Conservation (phyloP, 1,140 invertebrate species). For the Stegodyphus mimosarum region DNA sequence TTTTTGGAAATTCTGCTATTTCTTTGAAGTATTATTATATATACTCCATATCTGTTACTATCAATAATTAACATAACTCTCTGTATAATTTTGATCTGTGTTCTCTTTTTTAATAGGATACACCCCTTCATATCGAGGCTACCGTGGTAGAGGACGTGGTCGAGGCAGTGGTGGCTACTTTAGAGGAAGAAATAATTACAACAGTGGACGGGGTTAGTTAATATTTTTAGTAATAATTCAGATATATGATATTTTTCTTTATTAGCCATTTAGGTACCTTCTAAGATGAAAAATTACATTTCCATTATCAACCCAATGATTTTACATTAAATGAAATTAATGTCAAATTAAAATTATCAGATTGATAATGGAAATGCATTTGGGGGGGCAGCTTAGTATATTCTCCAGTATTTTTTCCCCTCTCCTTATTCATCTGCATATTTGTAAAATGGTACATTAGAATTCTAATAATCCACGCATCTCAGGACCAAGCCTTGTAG, state of each 20-base stretch:
- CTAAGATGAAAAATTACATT: not conserved
- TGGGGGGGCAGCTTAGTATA: not conserved
- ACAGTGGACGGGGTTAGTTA: conserved; percentile 42
- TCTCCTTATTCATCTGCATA: too few relatives aligned
- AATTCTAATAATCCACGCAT: too few relatives aligned
- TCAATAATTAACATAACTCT: too few relatives aligned
- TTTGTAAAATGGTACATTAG: too few relatives aligned
- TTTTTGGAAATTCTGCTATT: too few relatives aligned
- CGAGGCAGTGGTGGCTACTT: conserved; percentile 39
- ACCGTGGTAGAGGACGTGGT: conserved; percentile 43
- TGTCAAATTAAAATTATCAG: not conserved
- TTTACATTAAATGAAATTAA: not conserved
- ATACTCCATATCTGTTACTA: too few relatives aligned
- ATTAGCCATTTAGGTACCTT: too few relatives aligned
- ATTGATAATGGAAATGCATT: not conserved
- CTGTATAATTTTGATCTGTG: not conserved
- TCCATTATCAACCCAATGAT: not conserved
- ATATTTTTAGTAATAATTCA: not conserved
- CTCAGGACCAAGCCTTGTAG: too few relatives aligned
- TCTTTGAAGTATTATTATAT: too few relatives aligned
- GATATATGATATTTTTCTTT: too few relatives aligned
- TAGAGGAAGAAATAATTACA: conserved; percentile 33
- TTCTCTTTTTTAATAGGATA: not conserved
- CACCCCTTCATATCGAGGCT: conserved; percentile 11
- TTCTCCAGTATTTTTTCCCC: too few relatives aligned